Base-by-base conservation (phyloP, 2,797 vertebrate species). In the Acanthiza pusilla region DNA sequence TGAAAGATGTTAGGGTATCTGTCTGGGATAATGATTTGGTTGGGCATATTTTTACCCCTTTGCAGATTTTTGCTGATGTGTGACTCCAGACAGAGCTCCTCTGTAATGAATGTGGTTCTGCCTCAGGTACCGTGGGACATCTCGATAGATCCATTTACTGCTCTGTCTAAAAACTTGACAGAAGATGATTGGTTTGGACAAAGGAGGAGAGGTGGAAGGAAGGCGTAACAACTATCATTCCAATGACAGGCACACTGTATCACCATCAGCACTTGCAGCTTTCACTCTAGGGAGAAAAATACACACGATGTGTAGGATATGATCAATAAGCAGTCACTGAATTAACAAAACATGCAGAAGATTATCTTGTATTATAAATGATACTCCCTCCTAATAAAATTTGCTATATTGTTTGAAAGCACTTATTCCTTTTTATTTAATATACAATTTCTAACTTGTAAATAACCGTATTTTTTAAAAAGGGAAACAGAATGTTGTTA, bases 281-380 rank as follows among this genome's bases (percentile, higher is more conserved):
- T 84, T 66, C 48, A 36, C 16, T 61, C 16, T 3, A 1, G 21
- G 34, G 26, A 54, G 19, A 27, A 54, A 51, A 58, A 48, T 26
- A 40, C 1, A 1, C 21, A 48, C 26, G 16, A 42, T 5, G 4
- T 10, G 3, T n/a, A 47, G 19, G 25, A 10, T 26, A 65, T 5
- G 17, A 71, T 26, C 53, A 90, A 26, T 36, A 65, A 51, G 54
- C 21, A 58, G n/a, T 16, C n/a, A 74, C 29, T n/a, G 63, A 70
- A 65, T 65, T 58, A 80, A 36, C 13, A 76, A 71, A 71, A 47
- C 2, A 16, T 25, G 13, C 26, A 53, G 34, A 42, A 60, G 30
- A 60, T 22, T 45, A 54, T 66, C 29, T 38, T 48, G 30, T 27
- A 29, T 5, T 48, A 20, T 42, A 65, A 65, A 60, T 65, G 21